A percentile compares a stretch with the other conserved stretches of the same genome.
Conservation (phyloP, 92 coral and sea anemone genomes). For the Plumapathes pennacea region DNA sequence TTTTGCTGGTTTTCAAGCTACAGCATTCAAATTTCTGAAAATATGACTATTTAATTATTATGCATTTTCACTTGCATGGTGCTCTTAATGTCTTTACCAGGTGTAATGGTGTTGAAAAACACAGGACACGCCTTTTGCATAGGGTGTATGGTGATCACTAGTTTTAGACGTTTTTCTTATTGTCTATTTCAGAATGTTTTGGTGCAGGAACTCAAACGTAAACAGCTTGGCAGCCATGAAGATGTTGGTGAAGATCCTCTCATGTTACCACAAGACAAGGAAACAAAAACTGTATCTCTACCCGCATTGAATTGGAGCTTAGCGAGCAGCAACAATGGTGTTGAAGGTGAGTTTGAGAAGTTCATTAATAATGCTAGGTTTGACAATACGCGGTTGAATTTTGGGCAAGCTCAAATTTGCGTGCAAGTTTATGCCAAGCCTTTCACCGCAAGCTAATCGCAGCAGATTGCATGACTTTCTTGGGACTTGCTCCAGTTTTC, state of each 20-base stretch:
- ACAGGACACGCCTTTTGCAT: too few relatives aligned
- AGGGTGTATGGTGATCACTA: too few relatives aligned
- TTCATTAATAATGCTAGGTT: not conserved
- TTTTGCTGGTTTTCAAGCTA: too few relatives aligned
- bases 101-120: too few relatives aligned
- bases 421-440: slow-evolving; percentile 10
- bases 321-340: slow-evolving; percentile 21
- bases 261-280: slow-evolving; percentile 16
- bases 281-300: slow-evolving; percentile 20
- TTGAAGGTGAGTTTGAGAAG: slow-evolving; percentile 18
- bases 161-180: not conserved
- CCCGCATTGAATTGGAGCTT: slow-evolving; percentile 10
- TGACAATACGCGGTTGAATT: not conserved
- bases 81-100: too few relatives aligned
- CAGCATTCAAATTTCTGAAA: too few relatives aligned
- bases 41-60: too few relatives aligned
- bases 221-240: slow-evolving; percentile 48
- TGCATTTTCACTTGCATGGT: too few relatives aligned
- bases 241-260: slow-evolving; percentile 31
- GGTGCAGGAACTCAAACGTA: slow-evolving; percentile 15
- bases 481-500: too few relatives aligned
- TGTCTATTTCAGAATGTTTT: slow-evolving; percentile 12
- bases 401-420: not conserved
- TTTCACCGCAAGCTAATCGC: not conserved
- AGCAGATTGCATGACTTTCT: too few relatives aligned